phyloP scores from a whole-genome alignment of 2,888 invertebrate genomes.

The Phania funesta region DNA sequence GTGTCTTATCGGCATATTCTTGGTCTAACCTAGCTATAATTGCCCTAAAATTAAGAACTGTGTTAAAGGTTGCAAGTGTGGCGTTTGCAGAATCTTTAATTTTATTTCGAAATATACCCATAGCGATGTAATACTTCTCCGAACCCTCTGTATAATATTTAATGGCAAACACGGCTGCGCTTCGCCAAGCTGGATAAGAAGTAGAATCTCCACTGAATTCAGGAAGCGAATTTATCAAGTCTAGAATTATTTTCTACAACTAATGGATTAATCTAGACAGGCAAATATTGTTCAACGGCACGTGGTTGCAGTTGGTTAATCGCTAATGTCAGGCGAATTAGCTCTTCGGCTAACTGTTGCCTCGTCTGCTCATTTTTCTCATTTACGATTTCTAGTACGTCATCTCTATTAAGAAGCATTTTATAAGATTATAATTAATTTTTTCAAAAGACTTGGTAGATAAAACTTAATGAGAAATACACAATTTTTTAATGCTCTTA shows the following conservation, averaged over 20 bases:
- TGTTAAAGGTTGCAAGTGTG: conserved; percentile 44
- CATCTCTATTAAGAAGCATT: conserved; percentile 45
- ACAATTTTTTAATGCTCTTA: no score
- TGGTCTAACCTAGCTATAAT: conserved; percentile 33
- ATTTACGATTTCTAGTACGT: conserved; percentile 38
- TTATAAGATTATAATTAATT: conserved; percentile 33
- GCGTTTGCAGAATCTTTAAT: conserved; percentile 42
- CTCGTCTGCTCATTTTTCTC: conserved; percentile 22
- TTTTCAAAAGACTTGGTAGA: conserved; percentile 37
- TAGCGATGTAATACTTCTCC: conserved; percentile 39
- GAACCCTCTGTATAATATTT: conserved; percentile 24
- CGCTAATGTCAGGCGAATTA: conserved; percentile 24
- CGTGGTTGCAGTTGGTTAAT: conserved; percentile 43
- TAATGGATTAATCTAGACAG: conserved; percentile 17
- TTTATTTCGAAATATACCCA: conserved; percentile 45
- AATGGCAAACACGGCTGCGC: conserved; percentile 21
- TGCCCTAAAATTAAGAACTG: conserved; percentile 39
- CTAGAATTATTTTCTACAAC: conserved; percentile 44
- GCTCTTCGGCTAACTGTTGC: conserved; percentile 34
- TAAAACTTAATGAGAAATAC: conserved; percentile 38
- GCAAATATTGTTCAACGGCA: conserved; percentile 16
- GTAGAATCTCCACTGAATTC: conserved; percentile 41
- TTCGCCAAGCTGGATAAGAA: conserved; percentile 42
- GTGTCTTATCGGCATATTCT: conserved; percentile 22
- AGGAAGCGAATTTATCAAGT: conserved; percentile 41